Evolutionary conservation across 2,888 invertebrate genomes (phyloP).

Genomic region (Metacarcinus magister): DNA sequence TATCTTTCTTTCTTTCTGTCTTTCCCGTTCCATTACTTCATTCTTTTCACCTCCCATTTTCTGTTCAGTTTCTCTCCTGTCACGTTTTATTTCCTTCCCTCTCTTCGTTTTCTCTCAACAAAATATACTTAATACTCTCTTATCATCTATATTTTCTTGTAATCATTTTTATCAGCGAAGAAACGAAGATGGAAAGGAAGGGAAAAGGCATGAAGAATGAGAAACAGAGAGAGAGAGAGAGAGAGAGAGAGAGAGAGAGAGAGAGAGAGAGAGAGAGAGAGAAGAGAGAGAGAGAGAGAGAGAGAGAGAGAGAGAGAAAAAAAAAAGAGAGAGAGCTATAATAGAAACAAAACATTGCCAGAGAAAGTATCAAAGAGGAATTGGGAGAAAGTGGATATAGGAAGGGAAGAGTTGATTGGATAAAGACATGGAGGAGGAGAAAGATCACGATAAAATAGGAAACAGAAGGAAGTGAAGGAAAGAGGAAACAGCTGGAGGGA

Average conservation of each 20-base stretch:
- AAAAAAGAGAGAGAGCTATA: not conserved
- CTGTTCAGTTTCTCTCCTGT: too few species aligned
- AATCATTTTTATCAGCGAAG: not conserved
- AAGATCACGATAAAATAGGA: not conserved
- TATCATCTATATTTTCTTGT: too few species aligned
- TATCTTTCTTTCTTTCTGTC: not conserved
- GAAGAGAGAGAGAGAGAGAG: not conserved
- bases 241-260: not conserved
- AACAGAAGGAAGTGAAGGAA: not conserved
- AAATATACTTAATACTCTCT: too few species aligned
- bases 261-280: not conserved
- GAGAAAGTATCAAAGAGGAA: not conserved
- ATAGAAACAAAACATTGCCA: too few species aligned
- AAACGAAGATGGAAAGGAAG: not conserved
- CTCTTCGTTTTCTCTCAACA: too few species aligned
- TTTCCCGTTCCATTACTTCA: not conserved
- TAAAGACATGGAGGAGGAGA: not conserved
- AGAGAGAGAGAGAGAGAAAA: not conserved
- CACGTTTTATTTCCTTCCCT: too few species aligned
- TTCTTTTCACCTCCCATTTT: not conserved
- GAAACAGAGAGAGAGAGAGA: not conserved
- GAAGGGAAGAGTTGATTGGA: not conserved
- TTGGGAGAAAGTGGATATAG: not conserved
- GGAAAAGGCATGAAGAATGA: not conserved
- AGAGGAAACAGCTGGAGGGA: not conserved